Base-by-base conservation (phyloP, 2,797 vertebrate genomes). In the Artibeus jamaicensis region DNA sequence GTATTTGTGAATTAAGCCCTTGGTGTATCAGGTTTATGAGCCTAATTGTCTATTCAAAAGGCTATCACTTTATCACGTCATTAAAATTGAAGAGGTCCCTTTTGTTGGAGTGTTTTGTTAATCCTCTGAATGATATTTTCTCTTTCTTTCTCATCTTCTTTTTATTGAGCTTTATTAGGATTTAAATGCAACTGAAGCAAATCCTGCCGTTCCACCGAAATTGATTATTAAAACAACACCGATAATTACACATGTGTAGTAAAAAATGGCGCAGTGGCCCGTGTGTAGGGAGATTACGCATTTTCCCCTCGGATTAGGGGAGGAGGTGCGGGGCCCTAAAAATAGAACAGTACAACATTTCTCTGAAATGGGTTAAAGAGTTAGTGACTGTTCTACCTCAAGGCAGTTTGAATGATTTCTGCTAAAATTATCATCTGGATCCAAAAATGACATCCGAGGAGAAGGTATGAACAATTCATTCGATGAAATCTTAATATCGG, bases 11-110 rank as follows among this genome's bases (percentile, higher is more conserved):
- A 68, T 97, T 98, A 98, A 97, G 68, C 55, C 95, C 76, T 96
- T 73, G 86, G 90, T 98, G 92, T 57, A 93, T 97, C 91, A 83
- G 83, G 90, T 98, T 98, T 98, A 96, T 97, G 93, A 97, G 77
- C 93, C 94, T 97, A 97, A 96, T 96, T 96, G 88, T 98, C 96
- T 98, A 96, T 97, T 98, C 95, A 94, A 97, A 98, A 97, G 97
- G 97, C 97, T 97, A 98, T 97, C 97, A 97, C 96, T 97, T 97
- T 91, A 97, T 98, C 97, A 97, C 62, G 78, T 96, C 91, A 96
- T 96, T 88, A 93, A 98, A 98, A 98, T 97, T 97, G 94, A 96
- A 98, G 97, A 98, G 97, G 57, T 62, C 93, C 39, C 89, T 95
- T 98, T 96, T 96, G 85, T 96, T 97, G 98, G 96, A 96, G 92